Evolutionary conservation across 2,113 vertebrate species (phyloP).

Genomic region (Lagopus muta): DNA sequence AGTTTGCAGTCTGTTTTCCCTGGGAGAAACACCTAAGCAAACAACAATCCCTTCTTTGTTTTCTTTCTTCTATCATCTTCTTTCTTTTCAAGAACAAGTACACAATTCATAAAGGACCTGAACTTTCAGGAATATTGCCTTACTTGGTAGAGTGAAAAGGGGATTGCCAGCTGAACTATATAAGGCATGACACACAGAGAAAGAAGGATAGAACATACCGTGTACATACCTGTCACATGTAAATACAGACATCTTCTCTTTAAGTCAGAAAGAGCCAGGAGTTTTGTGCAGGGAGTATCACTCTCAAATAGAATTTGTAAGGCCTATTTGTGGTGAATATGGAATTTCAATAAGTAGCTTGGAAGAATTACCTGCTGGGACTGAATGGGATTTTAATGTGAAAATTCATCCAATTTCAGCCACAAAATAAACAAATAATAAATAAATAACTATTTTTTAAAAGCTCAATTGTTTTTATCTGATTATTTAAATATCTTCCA

Average conservation of each 20-base stretch:
- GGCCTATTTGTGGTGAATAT: not conserved
- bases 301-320: not conserved
- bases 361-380: not conserved
- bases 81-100: not conserved
- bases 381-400: not conserved
- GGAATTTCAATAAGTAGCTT: not conserved
- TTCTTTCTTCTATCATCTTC: not conserved
- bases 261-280: not conserved
- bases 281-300: fast-evolving
- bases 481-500: not conserved
- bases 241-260: not conserved
- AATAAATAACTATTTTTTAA: not conserved
- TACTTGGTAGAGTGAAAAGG: fast-evolving
- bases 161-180: not conserved
- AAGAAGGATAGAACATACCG: fast-evolving
- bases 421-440: not conserved
- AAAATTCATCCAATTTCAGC: not conserved
- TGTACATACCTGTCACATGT: too few species aligned
- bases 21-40: not conserved
- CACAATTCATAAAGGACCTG: not conserved
- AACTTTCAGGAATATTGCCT: not conserved
- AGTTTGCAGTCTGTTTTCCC: not conserved
- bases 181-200: not conserved
- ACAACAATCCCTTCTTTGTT: not conserved
- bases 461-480: not conserved